Evolutionary conservation across 2,888 invertebrate genomes (phyloP).

Genomic region (Nymphalis c-album): DNA sequence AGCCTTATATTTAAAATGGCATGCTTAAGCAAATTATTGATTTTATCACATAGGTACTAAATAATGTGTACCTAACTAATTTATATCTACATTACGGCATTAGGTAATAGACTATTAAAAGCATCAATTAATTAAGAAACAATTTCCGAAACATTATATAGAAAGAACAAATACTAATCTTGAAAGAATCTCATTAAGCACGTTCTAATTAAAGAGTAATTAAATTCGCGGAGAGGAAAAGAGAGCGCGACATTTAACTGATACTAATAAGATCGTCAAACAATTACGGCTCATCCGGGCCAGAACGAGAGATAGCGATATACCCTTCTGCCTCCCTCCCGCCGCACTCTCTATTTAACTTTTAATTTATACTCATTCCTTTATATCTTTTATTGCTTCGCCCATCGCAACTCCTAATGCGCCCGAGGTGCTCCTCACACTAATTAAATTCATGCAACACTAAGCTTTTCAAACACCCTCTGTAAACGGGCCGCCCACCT

Average conservation of each 20-base stretch:
- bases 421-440: conserved; percentile 80
- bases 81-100: too few relatives aligned
- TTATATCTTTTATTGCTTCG: conserved; percentile 82
- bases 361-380: conserved; percentile 83
- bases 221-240: conserved; percentile 78
- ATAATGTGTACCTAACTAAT: too few relatives aligned
- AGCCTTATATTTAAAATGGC: too few relatives aligned
- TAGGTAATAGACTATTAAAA: too few relatives aligned
- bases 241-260: conserved; percentile 80
- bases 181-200: conserved; percentile 71
- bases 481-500: conserved; percentile 48
- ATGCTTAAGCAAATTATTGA: too few relatives aligned
- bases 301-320: conserved; percentile 46
- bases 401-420: conserved; percentile 81
- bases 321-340: conserved; percentile 55
- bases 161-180: conserved; percentile 56
- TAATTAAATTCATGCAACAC: conserved; percentile 82
- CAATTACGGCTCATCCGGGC: conserved; percentile 74
- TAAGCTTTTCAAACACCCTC: conserved; percentile 69
- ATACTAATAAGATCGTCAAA: conserved; percentile 82
- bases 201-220: conserved; percentile 79
- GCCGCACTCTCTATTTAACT: conserved; percentile 78
- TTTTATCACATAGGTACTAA: too few relatives aligned
- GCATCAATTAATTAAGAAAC: conserved; percentile 39
- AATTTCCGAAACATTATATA: conserved; percentile 48